Evolutionary conservation across 2,113 vertebrate genomes (phyloP).

Genomic region (Capreolus pygargus): DNA sequence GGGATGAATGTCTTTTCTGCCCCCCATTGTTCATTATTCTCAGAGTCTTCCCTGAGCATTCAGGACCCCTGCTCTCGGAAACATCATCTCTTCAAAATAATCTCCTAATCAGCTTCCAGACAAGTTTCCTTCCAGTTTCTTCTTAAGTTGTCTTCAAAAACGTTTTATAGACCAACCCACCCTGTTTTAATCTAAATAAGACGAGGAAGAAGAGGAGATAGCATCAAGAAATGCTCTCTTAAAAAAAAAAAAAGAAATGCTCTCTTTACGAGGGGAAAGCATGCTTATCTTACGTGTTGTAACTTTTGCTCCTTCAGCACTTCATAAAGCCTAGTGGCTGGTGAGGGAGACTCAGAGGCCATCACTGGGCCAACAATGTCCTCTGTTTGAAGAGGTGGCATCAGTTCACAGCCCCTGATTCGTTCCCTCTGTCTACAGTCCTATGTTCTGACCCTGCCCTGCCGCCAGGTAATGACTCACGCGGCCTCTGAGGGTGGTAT

Average conservation of each 20-base stretch:
- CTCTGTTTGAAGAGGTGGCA: background rate
- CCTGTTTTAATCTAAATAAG: slow-evolving; percentile 1
- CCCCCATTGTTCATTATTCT: background rate
- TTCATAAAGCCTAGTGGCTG: background rate
- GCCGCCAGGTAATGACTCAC: background rate
- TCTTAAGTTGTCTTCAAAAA: background rate
- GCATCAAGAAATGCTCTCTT: background rate
- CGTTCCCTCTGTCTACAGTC: background rate
- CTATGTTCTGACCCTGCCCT: background rate
- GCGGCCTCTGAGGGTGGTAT: background rate
- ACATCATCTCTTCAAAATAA: background rate
- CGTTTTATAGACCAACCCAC: background rate
- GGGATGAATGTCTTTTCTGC: background rate
- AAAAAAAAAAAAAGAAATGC: background rate
- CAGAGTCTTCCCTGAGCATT: background rate
- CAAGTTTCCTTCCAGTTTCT: slow-evolving; percentile 5
- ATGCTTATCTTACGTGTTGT: background rate
- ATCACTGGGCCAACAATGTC: background rate
- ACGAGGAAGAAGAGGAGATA: background rate
- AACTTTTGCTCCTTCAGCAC: background rate
- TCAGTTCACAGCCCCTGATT: background rate
- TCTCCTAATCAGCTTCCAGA: background rate
- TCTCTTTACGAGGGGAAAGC: background rate
- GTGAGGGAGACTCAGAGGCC: background rate
- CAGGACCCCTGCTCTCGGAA: background rate